These are phyloP conservation scores for Gorsachius magnificus DNA, from an alignment of 2,797 vertebrate genomes.

Conservation along the genomic window DNA sequence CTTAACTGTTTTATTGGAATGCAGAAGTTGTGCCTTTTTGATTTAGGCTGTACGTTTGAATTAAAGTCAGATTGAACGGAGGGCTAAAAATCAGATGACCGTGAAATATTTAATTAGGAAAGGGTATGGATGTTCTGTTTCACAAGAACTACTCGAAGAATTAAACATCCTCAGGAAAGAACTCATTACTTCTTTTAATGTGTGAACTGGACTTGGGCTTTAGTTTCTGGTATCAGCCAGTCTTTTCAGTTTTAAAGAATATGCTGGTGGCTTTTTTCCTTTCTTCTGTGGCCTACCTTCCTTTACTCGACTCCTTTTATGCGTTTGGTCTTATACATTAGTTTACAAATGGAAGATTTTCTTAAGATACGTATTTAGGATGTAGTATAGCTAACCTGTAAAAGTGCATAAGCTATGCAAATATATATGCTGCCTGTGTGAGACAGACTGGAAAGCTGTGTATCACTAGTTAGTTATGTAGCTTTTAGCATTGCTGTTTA, in stretches of 20 bases:
- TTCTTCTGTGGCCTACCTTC: background rate
- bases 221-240: background rate
- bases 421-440: background rate
- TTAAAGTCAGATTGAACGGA: background rate
- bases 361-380: background rate
- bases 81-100: background rate
- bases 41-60: background rate
- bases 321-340: background rate
- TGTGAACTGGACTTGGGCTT: background rate
- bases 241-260: slow-evolving; percentile 7
- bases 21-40: background rate
- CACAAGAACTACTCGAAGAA: background rate
- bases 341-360: slow-evolving; percentile 46
- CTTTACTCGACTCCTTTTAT: slow-evolving; percentile 23
- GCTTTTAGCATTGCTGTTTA: background rate
- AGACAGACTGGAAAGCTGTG: background rate
- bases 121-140: background rate
- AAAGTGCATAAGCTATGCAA: slow-evolving; percentile 1
- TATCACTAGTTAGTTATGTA: background rate
- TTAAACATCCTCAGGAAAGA: background rate
- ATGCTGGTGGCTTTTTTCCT: background rate
- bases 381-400: slow-evolving; percentile 24
- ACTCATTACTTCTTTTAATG: background rate
- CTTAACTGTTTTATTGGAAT: background rate
- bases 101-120: background rate